Percentiles rank a stretch among this genome's conserved stretches.
Conservation (phyloP, 2,888 invertebrate species). For the Andrena flavipes region DNA sequence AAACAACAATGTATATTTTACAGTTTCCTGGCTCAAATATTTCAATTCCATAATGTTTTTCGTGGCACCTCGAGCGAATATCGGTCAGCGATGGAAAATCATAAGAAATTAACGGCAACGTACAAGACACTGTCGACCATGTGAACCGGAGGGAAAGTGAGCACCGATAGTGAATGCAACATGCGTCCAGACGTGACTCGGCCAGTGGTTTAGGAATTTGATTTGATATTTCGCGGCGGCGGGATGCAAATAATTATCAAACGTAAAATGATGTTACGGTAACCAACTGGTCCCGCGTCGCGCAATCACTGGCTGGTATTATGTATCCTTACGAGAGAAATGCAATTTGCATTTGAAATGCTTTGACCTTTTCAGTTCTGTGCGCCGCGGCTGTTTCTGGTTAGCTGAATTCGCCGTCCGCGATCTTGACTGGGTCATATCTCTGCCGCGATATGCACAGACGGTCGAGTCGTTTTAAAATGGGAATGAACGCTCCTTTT, state of each 20-base stretch:
- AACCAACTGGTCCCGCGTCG: conserved; percentile 34
- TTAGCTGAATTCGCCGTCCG: conserved; percentile 44
- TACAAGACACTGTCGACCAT: not conserved
- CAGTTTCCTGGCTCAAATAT: not conserved
- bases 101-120: conserved; percentile 21
- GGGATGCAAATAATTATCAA: conserved; percentile 59
- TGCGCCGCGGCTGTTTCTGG: conserved; percentile 32
- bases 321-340: conserved; percentile 50
- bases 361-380: conserved; percentile 77
- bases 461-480: conserved; percentile 1
- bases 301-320: conserved; percentile 57
- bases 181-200: conserved; percentile 53
- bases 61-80: not conserved
- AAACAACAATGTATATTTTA: not conserved
- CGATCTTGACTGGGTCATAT: conserved; percentile 51
- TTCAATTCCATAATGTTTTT: not conserved
- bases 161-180: conserved; percentile 25
- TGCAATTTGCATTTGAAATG: conserved; percentile 78
- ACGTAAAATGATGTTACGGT: conserved; percentile 44
- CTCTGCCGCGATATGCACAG: not conserved
- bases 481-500: too few relatives aligned
- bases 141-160: conserved; percentile 42
- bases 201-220: conserved; percentile 48
- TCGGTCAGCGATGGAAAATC: conserved; percentile 24
- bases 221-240: conserved; percentile 47